Evolutionary conservation across 2,888 invertebrate species (phyloP), one percentile per base, ranked within the genome.

Genomic region (Agrilus cyanescens): DNA sequence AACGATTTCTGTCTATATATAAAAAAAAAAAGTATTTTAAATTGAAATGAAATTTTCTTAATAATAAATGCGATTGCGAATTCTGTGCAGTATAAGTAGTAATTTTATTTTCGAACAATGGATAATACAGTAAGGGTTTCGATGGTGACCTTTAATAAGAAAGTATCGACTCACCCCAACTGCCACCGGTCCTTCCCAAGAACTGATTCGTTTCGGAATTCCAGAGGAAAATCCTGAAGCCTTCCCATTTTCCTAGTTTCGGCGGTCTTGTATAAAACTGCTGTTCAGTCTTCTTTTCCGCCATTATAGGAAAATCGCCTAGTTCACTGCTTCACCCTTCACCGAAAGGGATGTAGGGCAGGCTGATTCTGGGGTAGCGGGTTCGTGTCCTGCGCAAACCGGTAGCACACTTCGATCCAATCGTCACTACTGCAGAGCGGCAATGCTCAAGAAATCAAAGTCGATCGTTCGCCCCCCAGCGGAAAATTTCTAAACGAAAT

Each of bases 131-230:
- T 25, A 1, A 25, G 4, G 4, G 25, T 25, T 25, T 10, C 10
- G 10, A 25, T 25, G 25, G 25, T 25, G 25, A 25, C 25, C 25
- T 25, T 25, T 25, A 3, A 10, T 25, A 25, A 25, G 25, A 25
- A 25, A 25, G 25, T 25, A 25, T 25, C 8, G 25, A 25, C 90
- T 89, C 66, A 93, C 93, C 89, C 95, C 95, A 95, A 71, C 90
- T 91, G 62, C 82, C 74, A 57, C 86, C 91, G 50, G 90, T 91
- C 58, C 94, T 79, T 57, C 94, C 94, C 57, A 94, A 74, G 67
- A 93, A 82, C 72, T 90, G 88, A 61, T 82, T 82, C 49, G 90
- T 91, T 70, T 93, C 90, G 57, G 86, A 79, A 74, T 95, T 89
- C 84, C 85, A 94, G 54, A 94, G 67, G 75, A 93, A 94, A 61